Conservation (phyloP, 2,888 invertebrate species). For the Meloe dianella region DNA sequence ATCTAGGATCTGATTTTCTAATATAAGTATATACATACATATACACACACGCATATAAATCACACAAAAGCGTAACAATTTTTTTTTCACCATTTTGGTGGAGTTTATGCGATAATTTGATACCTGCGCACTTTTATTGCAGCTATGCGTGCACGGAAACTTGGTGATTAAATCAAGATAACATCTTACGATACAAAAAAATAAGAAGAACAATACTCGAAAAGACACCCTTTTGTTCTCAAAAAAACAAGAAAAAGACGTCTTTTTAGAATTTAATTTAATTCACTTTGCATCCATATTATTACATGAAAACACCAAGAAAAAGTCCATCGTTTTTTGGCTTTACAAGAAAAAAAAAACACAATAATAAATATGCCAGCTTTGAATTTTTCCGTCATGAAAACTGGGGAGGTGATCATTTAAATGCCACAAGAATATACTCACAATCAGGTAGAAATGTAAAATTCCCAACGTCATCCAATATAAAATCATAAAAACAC, state of each 20-base stretch:
- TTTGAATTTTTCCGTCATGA: constrained; percentile 29
- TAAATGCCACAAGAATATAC: constrained; percentile 27
- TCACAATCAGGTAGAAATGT: constrained; percentile 17
- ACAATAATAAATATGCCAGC: constrained; percentile 13
- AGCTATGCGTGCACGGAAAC: constrained; percentile 35
- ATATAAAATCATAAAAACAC: constrained; percentile 17
- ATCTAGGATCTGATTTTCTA: not conserved
- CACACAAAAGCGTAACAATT: not conserved
- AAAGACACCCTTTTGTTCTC: not conserved
- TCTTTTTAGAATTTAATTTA: not conserved
- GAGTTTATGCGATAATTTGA: constrained; percentile 39
- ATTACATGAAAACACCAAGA: not conserved
- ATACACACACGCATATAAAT: not conserved
- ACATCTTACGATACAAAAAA: constrained; percentile 14
- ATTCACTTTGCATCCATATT: not conserved
- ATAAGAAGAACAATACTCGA: constrained; percentile 12
- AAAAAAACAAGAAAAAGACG: not conserved
- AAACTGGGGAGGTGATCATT: constrained; percentile 23
- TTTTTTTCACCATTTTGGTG: not conserved
- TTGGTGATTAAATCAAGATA: constrained; percentile 24
- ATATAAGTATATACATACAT: not conserved
- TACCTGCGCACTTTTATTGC: constrained; percentile 40
- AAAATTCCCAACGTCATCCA: constrained; percentile 16
- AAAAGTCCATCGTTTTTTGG: not conserved
- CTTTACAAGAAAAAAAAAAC: not conserved